Evolutionary conservation across 2,888 invertebrate genomes (phyloP), one percentile per base, ranked within the genome.

Genomic region (Protophormia terraenovae): DNA sequence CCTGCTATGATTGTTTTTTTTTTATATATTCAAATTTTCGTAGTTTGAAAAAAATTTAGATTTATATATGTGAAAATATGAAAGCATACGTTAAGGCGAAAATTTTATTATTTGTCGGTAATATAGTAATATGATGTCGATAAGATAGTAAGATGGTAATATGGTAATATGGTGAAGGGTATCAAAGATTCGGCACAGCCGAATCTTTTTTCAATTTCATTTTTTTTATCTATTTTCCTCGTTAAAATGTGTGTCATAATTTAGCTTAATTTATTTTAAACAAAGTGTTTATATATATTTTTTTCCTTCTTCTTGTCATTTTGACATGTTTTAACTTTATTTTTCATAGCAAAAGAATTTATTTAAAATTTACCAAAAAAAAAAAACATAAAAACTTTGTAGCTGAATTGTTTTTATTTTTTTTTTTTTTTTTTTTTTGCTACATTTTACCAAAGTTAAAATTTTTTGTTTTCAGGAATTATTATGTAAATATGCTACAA

Each of bases 401-500:
- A 22, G 53, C 7, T 38, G 53, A 32, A 78, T 24, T 58, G 24
- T 27, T 6, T 8, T 16, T 24, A 7, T 41, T 10, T n/a, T 53
- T 7, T 3, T 41, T 29, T 41, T 16, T 47, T 19, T 47, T 16
- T 32, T 24, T 22, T 16, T 64, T 10, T 32, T 55, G 55, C 27
- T n/a, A n/a, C n/a, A 55, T 58, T 64, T 38, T 7, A n/a, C 45
- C 29, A 10, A 75, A 22, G 38, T 32, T 67, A 47, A 32, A 45
- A 64, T 16, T 58, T 38, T 62, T n/a, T n/a, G 16, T 67, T 72
- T 53, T 38, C 67, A 69, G 19, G 53, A 60, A 80, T 60, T 80
- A 81, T 84, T 84, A 81, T 84, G 69, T 62, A 81, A 81, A 84
- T 84, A 19, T 67, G 60, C 67, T 72, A n/a, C n/a, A n/a, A 67